phyloP scores from a whole-genome alignment of 2,888 invertebrate genomes.

The Acanthococcus lagerstroemiae region DNA sequence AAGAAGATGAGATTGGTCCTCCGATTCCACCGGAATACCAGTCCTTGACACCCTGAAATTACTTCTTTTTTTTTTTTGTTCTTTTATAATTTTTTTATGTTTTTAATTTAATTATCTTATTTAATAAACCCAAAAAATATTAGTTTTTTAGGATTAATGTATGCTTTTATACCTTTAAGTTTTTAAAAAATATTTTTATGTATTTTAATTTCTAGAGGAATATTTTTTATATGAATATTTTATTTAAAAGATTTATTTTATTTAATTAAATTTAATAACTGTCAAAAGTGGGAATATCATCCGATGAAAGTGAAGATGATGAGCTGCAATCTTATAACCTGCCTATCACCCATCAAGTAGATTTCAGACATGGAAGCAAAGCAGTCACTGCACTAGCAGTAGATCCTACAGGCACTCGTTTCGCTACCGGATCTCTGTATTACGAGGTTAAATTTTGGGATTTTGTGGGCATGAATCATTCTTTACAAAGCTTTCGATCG shows the following conservation, averaged over 20 bases:
- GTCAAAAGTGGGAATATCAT: not conserved
- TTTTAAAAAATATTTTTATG: too few relatives aligned
- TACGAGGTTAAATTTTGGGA: slow-evolving; percentile 98
- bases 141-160: not conserved
- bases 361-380: slow-evolving; percentile 80
- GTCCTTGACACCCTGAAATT: not conserved
- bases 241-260: too few relatives aligned
- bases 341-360: slow-evolving; percentile 65
- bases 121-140: too few relatives aligned
- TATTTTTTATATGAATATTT: too few relatives aligned
- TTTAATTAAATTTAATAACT: not conserved
- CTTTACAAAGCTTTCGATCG: slow-evolving; percentile 80
- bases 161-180: too few relatives aligned
- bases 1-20: not conserved
- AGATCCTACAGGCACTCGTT: slow-evolving; percentile 86
- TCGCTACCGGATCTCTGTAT: slow-evolving; percentile 86
- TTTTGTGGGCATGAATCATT: slow-evolving; percentile 95
- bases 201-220: too few relatives aligned
- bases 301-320: slow-evolving; percentile 39
- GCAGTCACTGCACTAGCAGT: slow-evolving; percentile 81
- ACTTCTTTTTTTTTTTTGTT: too few relatives aligned
- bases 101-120: too few relatives aligned
- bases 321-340: slow-evolving; percentile 43
- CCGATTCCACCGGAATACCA: not conserved
- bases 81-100: too few relatives aligned